These are phyloP conservation scores for Amblyjoppa fuscipennis DNA, from an alignment of 2,888 invertebrate genomes.

Conservation along the genomic window DNA sequence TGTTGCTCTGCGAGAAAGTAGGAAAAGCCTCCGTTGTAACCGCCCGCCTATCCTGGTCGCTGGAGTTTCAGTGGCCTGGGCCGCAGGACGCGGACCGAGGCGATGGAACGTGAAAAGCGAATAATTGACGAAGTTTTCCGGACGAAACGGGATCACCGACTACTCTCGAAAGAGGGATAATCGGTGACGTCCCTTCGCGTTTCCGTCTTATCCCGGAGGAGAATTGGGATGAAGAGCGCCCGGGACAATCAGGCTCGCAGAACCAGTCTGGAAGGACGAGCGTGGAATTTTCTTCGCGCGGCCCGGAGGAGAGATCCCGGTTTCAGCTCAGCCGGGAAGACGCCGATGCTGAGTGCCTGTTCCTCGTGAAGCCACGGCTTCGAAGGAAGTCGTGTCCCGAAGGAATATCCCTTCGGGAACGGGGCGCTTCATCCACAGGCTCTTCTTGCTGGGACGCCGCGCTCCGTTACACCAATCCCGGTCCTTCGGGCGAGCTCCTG, in stretches of 20 bases:
- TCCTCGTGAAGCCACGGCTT: constrained; percentile 77
- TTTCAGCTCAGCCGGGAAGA: not conserved
- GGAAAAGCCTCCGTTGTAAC: constrained; percentile 22
- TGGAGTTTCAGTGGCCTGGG: constrained; percentile 20
- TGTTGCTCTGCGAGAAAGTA: constrained; percentile 71
- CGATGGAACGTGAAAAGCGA: constrained; percentile 13
- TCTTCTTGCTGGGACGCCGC: constrained; percentile 2
- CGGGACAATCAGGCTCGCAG: constrained; percentile 78
- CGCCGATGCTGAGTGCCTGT: constrained; percentile 74
- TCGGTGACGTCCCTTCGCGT: constrained; percentile 34
- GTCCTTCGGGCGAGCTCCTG: constrained; percentile 75
- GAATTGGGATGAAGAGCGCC: constrained; percentile 80
- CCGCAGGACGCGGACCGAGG: constrained; percentile 3
- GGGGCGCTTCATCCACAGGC: constrained; percentile 43
- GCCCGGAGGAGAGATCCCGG: constrained; percentile 22
- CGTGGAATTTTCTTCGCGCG: constrained; percentile 28
- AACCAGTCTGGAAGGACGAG: constrained; percentile 52
- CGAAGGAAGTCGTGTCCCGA: constrained; percentile 67
- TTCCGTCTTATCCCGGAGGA: constrained; percentile 69
- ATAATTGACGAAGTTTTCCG: not conserved
- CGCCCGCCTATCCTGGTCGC: constrained; percentile 29
- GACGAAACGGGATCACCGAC: not conserved
- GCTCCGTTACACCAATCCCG: constrained; percentile 22
- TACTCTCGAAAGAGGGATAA: constrained; percentile 52
- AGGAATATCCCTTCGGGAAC: constrained; percentile 56